Evolutionary conservation across 1,140 invertebrate species (phyloP).

Genomic region (Centruroides vittatus): DNA sequence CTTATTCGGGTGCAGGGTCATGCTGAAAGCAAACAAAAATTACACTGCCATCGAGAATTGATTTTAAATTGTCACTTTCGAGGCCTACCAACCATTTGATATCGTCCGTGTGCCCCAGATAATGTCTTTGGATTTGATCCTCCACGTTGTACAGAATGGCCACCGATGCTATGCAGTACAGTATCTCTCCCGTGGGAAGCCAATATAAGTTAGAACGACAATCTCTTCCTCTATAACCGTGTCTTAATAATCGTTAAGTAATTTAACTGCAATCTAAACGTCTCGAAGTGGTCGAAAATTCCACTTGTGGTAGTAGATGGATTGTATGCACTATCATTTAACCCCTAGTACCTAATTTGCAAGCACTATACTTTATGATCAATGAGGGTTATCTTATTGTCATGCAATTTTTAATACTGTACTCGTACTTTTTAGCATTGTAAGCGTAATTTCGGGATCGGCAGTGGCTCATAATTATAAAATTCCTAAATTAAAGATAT

Average conservation of each 20-base stretch:
- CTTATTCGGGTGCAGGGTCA: conserved; percentile 86
- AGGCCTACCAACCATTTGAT: conserved; percentile 57
- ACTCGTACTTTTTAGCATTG: no score
- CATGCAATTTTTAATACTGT: no score
- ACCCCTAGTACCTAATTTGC: no score
- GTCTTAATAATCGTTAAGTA: conserved; percentile 27
- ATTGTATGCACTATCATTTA: no score
- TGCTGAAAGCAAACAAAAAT: conserved; percentile 37
- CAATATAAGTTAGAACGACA: conserved; percentile 80
- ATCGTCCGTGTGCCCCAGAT: conserved; percentile 84
- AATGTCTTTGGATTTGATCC: conserved; percentile 80
- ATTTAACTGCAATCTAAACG: no score
- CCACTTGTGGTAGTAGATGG: no score
- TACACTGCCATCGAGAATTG: background rate
- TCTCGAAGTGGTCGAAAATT: no score
- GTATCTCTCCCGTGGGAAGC: conserved; percentile 81
- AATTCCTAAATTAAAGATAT: no score
- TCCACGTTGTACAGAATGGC: conserved; percentile 88
- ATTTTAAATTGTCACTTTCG: background rate
- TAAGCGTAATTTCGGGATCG: no score
- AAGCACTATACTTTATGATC: no score
- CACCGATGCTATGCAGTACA: conserved; percentile 85
- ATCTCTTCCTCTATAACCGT: conserved; percentile 75
- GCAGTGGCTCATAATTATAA: no score
- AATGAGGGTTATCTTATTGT: no score